A percentile compares a stretch with the other conserved stretches of the same genome.
phyloP scores from a whole-genome alignment of 2,888 invertebrate species.

The Mimumesa dahlbomi region DNA sequence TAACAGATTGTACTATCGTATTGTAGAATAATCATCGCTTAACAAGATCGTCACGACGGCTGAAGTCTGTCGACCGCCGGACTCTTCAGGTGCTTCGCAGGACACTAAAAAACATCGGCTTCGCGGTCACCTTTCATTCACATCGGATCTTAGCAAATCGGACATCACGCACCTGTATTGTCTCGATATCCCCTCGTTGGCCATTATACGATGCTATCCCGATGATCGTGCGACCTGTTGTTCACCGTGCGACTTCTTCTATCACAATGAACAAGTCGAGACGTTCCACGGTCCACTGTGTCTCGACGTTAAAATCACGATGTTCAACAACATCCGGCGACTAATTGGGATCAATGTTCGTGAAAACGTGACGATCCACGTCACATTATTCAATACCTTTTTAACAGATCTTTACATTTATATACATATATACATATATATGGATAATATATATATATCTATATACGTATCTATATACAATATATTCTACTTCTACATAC shows the following conservation, averaged over 20 bases:
- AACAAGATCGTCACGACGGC: constrained; percentile 2
- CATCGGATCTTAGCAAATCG: neutral
- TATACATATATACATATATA: too few relatives aligned
- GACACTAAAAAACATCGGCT: neutral
- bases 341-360: constrained; percentile 16
- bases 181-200: constrained; percentile 69
- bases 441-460: too few relatives aligned
- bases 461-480: too few relatives aligned
- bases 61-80: neutral
- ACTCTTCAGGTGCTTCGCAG: neutral
- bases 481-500: too few relatives aligned
- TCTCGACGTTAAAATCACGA: constrained; percentile 16
- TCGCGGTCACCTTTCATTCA: neutral
- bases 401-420: too few relatives aligned
- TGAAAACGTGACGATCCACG: neutral
- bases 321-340: constrained; percentile 47
- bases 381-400: constrained; percentile 1
- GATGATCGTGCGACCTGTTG: constrained; percentile 37
- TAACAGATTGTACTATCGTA: too few relatives aligned
- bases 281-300: constrained; percentile 2
- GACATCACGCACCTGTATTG: constrained; percentile 70
- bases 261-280: constrained; percentile 9
- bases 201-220: constrained; percentile 69
- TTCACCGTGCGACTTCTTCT: constrained; percentile 4
- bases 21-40: constrained; percentile 5